Evolutionary conservation across 2,888 invertebrate species (phyloP).

Genomic region (Oxyteleia sp.): DNA sequence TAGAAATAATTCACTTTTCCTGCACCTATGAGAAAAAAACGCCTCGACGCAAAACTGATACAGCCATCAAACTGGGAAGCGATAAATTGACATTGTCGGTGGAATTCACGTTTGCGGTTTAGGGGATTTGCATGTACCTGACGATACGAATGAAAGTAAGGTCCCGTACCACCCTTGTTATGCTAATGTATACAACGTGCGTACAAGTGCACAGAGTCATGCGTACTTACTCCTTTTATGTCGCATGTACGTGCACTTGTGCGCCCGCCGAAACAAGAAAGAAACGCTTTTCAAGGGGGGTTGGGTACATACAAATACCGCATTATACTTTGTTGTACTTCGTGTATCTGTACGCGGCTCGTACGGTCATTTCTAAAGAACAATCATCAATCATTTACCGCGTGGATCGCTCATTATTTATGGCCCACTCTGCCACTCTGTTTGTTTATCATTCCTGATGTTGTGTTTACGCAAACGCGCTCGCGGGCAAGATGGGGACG

Average conservation of each 20-base stretch:
- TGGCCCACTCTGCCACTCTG: neutral
- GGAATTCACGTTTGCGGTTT: slow-evolving; percentile 65
- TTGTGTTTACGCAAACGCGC: slow-evolving; percentile 4
- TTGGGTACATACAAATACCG: slow-evolving; percentile 56
- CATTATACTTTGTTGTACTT: slow-evolving; percentile 55
- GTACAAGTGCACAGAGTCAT: slow-evolving; percentile 75
- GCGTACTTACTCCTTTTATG: slow-evolving; percentile 71
- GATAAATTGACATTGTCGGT: slow-evolving; percentile 40
- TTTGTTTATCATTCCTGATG: slow-evolving; percentile 10
- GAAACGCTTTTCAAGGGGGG: slow-evolving; percentile 55
- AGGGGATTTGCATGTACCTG: slow-evolving; percentile 70
- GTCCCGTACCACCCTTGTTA: slow-evolving; percentile 79
- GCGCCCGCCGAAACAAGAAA: slow-evolving; percentile 65
- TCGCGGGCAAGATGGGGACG: slow-evolving; percentile 3
- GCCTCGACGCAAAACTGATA: too few relatives aligned
- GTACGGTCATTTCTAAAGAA: slow-evolving; percentile 35
- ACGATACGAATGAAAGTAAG: slow-evolving; percentile 66
- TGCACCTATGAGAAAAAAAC: too few relatives aligned
- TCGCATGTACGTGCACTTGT: slow-evolving; percentile 71
- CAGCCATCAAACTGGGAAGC: too few relatives aligned
- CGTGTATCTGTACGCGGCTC: slow-evolving; percentile 52
- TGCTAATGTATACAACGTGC: slow-evolving; percentile 83
- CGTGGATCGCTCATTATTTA: slow-evolving; percentile 37
- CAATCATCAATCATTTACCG: slow-evolving; percentile 59
- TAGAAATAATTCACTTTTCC: too few relatives aligned